Evolutionary conservation across 1,140 invertebrate genomes (phyloP).

Genomic region (Calephelis nemesis): DNA sequence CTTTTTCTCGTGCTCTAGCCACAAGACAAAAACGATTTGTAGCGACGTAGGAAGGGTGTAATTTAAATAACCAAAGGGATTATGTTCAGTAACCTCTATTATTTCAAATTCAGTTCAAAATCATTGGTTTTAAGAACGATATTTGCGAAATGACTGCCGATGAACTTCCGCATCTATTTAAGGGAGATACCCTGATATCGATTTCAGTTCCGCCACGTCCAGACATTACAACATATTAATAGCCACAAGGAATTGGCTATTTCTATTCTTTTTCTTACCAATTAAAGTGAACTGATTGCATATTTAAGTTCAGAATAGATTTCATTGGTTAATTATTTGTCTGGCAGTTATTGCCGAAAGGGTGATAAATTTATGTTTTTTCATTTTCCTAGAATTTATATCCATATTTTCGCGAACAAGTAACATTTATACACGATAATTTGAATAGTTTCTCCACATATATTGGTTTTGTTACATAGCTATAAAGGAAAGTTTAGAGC

Average conservation of each 20-base stretch:
- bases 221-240: slow-evolving; percentile 30
- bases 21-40: slow-evolving; percentile 19
- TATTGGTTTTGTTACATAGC: too few relatives aligned
- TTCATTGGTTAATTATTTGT: too few relatives aligned
- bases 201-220: slow-evolving; percentile 37
- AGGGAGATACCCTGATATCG: slow-evolving; percentile 74
- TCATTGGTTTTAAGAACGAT: slow-evolving; percentile 5
- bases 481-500: too few relatives aligned
- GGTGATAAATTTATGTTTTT: too few relatives aligned
- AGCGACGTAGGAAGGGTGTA: slow-evolving; percentile 6
- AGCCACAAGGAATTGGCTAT: slow-evolving; percentile 10
- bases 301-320: neutral
- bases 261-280: neutral
- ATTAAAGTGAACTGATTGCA: neutral
- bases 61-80: slow-evolving; percentile 2
- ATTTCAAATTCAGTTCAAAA: neutral
- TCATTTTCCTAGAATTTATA: too few relatives aligned
- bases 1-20: slow-evolving; percentile 1
- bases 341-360: too few relatives aligned
- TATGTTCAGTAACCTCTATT: neutral
- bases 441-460: too few relatives aligned
- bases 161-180: slow-evolving; percentile 29
- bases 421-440: too few relatives aligned
- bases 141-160: slow-evolving; percentile 32
- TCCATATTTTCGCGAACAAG: too few relatives aligned